Evolutionary conservation across 2,113 vertebrate genomes (phyloP), one percentile per base, ranked within the genome.

Genomic region (Numida meleagris): DNA sequence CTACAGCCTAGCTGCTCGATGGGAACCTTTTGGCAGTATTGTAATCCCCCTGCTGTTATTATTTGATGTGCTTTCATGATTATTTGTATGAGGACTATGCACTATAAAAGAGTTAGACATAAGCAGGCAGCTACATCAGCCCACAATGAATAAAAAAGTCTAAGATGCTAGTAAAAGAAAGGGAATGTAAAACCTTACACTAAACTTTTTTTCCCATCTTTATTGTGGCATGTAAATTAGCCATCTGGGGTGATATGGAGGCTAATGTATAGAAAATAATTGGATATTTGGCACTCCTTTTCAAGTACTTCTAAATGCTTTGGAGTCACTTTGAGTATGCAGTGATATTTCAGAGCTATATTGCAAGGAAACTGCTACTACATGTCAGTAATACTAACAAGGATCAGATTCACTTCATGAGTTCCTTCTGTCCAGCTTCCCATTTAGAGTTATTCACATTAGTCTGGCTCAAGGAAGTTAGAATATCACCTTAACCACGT

Each of bases 41-140:
- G 83, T 78, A 88, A 94, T 88, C 95, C 93, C 48, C 88, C 86
- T 88, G 86, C 84, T 96, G 90, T 95, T 95, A 92, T 95, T 95
- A 93, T 96, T 80, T 96, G 78, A 90, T 90, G 68, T 88, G 80
- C 57, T 94, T 96, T 94, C 78, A 79, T 86, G 86, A 94, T 94
- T 90, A 95, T 95, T 97, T 96, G 81, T 94, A 73, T 78, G 36
- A 95, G 78, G 83, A 92, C 80, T 94, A 95, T 93, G 61, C 77
- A 86, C 67, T 89, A 51, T 78, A 94, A 93, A 92, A 75, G 65
- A 53, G 59, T 80, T 85, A 93, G 81, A 89, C 45, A 83, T 88
- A 95, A 90, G 63, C 51, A 91, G 82, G 67, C 34, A 94, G 46
- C 81, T 85, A 62, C 63, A 94, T 58, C 77, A 94, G n/a, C 80